A percentile compares a stretch with the other conserved stretches of the same genome.
Conservation (phyloP, 2,113 vertebrate genomes). For the Oxyura jamaicensis region DNA sequence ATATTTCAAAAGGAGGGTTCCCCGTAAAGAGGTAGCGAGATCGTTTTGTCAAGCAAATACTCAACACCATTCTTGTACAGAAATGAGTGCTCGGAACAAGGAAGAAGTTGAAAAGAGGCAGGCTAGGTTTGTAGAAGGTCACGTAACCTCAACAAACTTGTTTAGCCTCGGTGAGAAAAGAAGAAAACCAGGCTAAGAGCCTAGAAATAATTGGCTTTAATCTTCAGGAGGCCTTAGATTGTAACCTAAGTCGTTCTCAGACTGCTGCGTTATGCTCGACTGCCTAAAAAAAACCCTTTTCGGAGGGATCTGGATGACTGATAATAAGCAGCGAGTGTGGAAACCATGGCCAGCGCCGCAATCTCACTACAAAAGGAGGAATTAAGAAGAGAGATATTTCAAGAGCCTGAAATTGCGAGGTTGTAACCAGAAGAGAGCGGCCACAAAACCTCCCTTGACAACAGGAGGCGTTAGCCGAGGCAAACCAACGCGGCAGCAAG, state of each 20-base stretch:
- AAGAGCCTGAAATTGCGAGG: background rate
- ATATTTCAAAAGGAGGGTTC: background rate
- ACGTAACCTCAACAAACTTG: background rate
- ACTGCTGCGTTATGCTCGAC: background rate
- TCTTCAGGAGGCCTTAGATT: background rate
- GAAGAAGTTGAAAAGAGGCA: background rate
- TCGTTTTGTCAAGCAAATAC: background rate
- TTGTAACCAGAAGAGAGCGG: background rate
- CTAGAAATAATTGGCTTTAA: slow-evolving; percentile 6
- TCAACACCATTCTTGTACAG: fast-evolving
- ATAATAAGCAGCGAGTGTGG: background rate
- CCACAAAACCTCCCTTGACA: background rate
- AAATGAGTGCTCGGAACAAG: background rate
- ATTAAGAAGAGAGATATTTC: background rate
- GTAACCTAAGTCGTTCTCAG: background rate
- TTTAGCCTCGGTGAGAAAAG: background rate
- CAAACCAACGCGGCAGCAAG: fast-evolving
- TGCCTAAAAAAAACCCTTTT: background rate
- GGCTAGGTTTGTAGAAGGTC: background rate
- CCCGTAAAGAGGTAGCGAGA: background rate
- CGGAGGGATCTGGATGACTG: background rate
- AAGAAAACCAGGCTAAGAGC: background rate
- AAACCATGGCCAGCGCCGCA: background rate
- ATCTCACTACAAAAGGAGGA: background rate
- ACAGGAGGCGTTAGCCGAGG: background rate